These are phyloP conservation scores for Tupiocoris notatus DNA, from an alignment of 2,888 invertebrate species.

Conservation along the genomic window DNA sequence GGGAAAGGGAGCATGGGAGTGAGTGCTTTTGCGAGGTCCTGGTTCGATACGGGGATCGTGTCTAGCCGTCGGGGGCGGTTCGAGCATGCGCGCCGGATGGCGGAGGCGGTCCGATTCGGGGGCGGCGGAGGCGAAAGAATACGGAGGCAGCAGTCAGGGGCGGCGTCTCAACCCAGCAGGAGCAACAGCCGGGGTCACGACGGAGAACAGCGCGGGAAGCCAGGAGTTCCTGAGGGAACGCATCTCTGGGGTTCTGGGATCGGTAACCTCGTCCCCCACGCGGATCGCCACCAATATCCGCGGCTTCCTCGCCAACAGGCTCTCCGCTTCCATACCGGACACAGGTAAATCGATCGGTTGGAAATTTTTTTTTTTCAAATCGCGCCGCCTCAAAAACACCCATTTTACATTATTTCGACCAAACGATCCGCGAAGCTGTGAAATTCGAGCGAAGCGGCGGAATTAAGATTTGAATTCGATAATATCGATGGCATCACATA, in stretches of 20 bases:
- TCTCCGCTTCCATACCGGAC: constrained; percentile 43
- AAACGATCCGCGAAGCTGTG: no score
- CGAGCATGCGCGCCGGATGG: constrained; percentile 25
- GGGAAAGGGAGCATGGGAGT: constrained; percentile 14
- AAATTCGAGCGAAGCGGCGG: no score
- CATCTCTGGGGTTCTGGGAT: constrained; percentile 46
- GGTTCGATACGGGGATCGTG: constrained; percentile 32
- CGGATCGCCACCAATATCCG: constrained; percentile 72
- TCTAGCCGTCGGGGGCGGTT: constrained; percentile 25
- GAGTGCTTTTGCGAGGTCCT: constrained; percentile 33
- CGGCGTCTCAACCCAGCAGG: constrained; percentile 39
- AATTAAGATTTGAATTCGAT: no score
- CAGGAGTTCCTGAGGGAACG: constrained; percentile 41
- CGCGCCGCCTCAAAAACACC: background rate
- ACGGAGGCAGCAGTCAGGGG: constrained; percentile 29
- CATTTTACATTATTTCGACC: no score
- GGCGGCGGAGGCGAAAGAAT: background rate
- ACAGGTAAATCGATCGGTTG: constrained; percentile 33
- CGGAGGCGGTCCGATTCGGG: constrained; percentile 21
- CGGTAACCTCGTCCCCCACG: constrained; percentile 60
- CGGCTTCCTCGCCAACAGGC: constrained; percentile 62
- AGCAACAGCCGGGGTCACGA: constrained; percentile 51
- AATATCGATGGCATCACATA: no score
- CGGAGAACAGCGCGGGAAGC: constrained; percentile 43
- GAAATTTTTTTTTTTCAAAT: background rate